Evolutionary conservation across 2,113 vertebrate genomes (phyloP), one percentile per base, ranked within the genome.

Genomic region (Chitala chitala): DNA sequence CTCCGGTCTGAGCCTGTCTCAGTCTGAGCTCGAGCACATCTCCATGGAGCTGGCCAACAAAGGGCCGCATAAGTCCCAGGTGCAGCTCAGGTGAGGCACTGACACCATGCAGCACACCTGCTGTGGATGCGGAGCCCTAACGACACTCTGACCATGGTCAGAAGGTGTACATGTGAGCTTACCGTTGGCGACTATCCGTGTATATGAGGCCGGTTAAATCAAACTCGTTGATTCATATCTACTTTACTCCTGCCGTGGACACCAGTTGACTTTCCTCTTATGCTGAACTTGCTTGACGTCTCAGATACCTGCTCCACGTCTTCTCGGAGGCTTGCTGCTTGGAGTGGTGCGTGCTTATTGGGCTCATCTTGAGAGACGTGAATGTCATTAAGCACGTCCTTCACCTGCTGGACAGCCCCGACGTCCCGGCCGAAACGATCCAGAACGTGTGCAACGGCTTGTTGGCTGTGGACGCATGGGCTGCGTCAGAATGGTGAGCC

Each of bases 321-420:
- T 98, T 98, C 87, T 93, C 94, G 93, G 96, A 99, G 88, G 96
- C 96, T 1, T 94, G 94, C 75, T 98, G 96, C 85, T 86, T 98
- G 84, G 96, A 98, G 79, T 99, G 96, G 96, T 98, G 97, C 31
- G 79, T 94, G 26, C 86, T 98, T 71, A 94, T 97, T 77, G 94
- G 95, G 63, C 85, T 98, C 82, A 96, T 99, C 85, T 90, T 99
- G 65, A 90, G 94, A 78, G 96, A 98, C 56, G 84, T 93, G 48
- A 88, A 87, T 50, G 75, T 97, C 59, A 95, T 99, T 81, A 95
- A 82, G 83, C 95, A 97, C 83, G 93, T 97, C 75, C 89, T 98
- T 75, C 88, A 86, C 56, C 85, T 95, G 78, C 85, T 95, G 77
- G 94, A 97, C 63, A 92, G 89, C 55, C 92, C 94, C 0, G 96